phyloP scores from a whole-genome alignment of 2,113 vertebrate species.

The Chaetodon auriga region DNA sequence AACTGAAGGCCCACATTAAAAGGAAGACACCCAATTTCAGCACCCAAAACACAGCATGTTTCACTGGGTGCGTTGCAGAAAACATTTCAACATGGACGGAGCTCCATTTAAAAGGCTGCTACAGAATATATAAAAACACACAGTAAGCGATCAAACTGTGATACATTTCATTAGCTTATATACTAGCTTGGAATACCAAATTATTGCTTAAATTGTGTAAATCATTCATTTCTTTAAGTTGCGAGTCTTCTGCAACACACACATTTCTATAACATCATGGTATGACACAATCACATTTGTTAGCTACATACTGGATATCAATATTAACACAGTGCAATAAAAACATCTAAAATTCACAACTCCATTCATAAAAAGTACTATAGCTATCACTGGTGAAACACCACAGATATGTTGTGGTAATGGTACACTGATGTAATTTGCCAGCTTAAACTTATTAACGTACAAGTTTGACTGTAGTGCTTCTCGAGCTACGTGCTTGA shows the following conservation, averaged over 20 bases:
- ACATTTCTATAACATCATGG: neutral
- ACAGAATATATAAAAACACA: conserved; percentile 20
- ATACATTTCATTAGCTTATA: conserved; percentile 35
- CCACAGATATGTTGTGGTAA: neutral
- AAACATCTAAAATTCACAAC: conserved; percentile 25
- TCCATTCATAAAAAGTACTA: conserved; percentile 11
- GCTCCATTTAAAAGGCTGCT: neutral
- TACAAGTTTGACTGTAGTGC: conserved; percentile 16
- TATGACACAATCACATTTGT: conserved; percentile 28
- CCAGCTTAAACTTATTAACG: conserved; percentile 9
- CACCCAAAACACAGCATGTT: neutral
- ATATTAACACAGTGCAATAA: conserved; percentile 36
- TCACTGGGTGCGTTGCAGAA: conserved; percentile 21
- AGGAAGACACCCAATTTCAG: conserved; percentile 12
- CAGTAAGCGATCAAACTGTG: neutral
- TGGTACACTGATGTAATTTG: neutral
- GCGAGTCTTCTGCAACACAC: conserved; percentile 10
- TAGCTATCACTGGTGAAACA: conserved; percentile 1
- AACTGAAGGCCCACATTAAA: conserved; percentile 6
- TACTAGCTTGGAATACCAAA: neutral
- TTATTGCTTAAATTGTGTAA: conserved; percentile 2
- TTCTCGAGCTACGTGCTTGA: conserved; percentile 7
- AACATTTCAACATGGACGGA: conserved; percentile 32
- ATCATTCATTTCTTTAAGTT: neutral
- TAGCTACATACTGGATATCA: conserved; percentile 35